Base-by-base conservation (phyloP, 2,113 vertebrate genomes). In the Passer domesticus region DNA sequence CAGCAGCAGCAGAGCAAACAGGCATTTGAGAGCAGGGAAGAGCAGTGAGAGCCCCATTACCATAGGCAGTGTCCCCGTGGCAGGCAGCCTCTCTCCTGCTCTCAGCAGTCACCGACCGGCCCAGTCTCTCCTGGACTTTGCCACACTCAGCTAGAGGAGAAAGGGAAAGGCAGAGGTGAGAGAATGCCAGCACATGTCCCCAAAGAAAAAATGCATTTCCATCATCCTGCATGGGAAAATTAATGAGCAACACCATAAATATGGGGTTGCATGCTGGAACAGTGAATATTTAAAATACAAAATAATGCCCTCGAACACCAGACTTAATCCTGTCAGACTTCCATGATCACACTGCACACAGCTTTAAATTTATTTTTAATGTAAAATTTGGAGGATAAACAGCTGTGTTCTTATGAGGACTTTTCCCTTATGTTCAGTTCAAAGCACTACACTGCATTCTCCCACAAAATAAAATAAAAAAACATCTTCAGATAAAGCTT, bases 61-160 rank as follows among this genome's bases (percentile, higher is more conserved):
- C 98, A 39, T 99, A 98, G 7, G 97, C 98, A 31, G 97, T 97
- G 63, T 97, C 96, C 41, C 73, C 70, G 60, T 96, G 96, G 89
- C 98, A 99, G 1, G 97, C 97, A 23, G 70, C 94, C 47, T 93
- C 47, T 83, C 87, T 98, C 59, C 98, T 98, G 46, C 70, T 52
- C 16, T 95, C 89, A 56, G 91, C 89, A 47, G 91, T 98, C 58
- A 98, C 83, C 0, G 96, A 97, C 13, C 2, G 12, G 87, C 98
- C 97, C 7, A 98, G 46, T 35, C 91, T 96, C 46, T 74, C 23
- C 46, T 97, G 97, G 64, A 97, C 90, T 56, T 92, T 94, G 10
- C 98, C 95, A 80, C 98, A 99, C 86, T 98, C 98, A 59, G 97
- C 98, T 99, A 33, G 10, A 88, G 16, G 28, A 77, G 63, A 92